phyloP scores from a whole-genome alignment of 2,113 vertebrate genomes.

The Rattus rattus region DNA sequence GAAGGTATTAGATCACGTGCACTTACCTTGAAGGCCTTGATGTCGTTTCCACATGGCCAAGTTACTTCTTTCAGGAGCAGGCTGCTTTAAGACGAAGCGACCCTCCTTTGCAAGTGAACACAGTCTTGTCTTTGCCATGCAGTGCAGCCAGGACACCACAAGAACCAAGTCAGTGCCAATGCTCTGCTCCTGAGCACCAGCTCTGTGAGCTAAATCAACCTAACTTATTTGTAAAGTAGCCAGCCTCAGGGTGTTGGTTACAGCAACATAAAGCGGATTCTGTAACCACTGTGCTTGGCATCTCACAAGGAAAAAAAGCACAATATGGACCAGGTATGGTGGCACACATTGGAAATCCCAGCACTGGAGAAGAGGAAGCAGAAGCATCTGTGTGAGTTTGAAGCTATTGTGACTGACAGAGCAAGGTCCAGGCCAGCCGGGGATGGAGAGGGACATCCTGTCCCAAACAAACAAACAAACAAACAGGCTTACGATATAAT shows the following conservation, averaged over 20 bases:
- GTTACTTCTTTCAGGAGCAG: background rate
- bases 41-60: background rate
- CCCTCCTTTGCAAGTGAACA: no score
- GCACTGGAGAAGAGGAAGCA: background rate
- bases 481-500: background rate
- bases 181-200: background rate
- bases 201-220: background rate
- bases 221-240: background rate
- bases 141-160: background rate
- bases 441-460: background rate
- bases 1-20: background rate
- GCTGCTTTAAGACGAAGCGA: background rate
- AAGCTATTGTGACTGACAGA: background rate
- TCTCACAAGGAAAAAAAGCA: background rate
- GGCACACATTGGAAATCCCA: background rate
- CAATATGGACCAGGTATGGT: background rate
- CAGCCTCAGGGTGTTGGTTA: background rate
- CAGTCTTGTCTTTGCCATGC: background rate
- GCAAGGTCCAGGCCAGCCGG: background rate
- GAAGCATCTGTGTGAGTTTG: background rate
- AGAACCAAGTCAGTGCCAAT: background rate
- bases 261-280: background rate
- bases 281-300: background rate
- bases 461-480: background rate
- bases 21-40: background rate